These are phyloP conservation scores for Coecobrya sp. DNA, from an alignment of 2,888 invertebrate species.

Conservation along the genomic window DNA sequence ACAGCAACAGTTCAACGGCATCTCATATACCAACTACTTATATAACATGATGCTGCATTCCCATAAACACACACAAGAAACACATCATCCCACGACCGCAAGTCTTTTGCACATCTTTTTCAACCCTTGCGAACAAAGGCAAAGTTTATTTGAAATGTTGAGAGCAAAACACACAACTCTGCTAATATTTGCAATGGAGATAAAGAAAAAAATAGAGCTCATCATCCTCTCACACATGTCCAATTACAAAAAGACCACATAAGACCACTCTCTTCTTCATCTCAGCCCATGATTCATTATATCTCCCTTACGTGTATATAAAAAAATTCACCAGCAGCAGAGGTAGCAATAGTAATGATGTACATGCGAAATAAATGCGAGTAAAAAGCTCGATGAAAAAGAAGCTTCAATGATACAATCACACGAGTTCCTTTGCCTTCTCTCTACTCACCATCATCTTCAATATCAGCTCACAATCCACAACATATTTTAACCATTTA, in stretches of 20 bases:
- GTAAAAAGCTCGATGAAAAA: constrained; percentile 47
- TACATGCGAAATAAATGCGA: constrained; percentile 19
- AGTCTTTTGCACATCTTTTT: neutral
- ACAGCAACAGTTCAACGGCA: neutral
- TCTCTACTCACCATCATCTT: too few species aligned
- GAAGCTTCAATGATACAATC: neutral
- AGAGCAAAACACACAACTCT: neutral
- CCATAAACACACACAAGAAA: neutral
- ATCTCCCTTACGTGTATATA: neutral
- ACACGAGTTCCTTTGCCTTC: constrained; percentile 38
- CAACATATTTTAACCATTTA: neutral
- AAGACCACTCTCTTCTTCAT: neutral
- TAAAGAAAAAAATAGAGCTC: neutral
- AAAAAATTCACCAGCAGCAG: constrained; percentile 2
- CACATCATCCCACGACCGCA: neutral
- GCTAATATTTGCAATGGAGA: constrained; percentile 17
- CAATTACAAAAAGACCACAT: neutral
- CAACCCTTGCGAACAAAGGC: neutral
- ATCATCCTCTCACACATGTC: constrained; percentile 3
- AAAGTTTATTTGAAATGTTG: neutral
- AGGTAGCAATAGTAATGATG: neutral
- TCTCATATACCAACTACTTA: neutral
- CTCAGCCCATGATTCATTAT: neutral
- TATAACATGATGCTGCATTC: neutral
- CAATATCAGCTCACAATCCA: neutral